Conservation (phyloP, 2,113 vertebrate genomes). For the Petaurus breviceps region DNA sequence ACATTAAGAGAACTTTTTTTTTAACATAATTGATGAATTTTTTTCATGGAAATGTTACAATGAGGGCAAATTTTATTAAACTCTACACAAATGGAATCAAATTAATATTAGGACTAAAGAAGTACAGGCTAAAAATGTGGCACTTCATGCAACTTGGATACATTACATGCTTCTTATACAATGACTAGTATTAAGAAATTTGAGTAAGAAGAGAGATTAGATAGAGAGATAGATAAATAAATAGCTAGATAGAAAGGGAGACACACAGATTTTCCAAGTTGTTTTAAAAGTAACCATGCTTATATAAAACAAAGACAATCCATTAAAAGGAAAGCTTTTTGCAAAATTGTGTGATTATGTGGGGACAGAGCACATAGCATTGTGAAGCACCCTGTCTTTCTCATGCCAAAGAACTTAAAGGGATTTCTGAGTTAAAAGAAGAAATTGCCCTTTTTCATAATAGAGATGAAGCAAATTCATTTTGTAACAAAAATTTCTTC, state of each 20-base stretch:
- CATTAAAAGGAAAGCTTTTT: neutral
- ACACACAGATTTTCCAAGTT: neutral
- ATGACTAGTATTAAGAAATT: neutral
- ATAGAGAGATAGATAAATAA: too few relatives aligned
- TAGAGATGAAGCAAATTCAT: neutral
- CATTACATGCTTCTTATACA: neutral
- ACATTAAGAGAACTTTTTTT: neutral
- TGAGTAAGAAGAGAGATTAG: neutral
- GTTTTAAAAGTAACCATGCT: neutral
- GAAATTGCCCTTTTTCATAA: neutral
- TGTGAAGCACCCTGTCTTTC: neutral
- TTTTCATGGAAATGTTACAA: neutral
- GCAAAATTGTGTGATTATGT: neutral
- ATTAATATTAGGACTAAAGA: neutral
- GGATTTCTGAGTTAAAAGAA: neutral
- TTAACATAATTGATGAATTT: neutral
- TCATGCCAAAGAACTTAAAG: neutral
- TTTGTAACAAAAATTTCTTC: neutral
- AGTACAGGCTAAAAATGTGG: neutral
- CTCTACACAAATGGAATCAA: neutral
- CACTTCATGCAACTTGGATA: neutral
- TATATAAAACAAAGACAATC: neutral
- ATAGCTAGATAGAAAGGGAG: too few relatives aligned
- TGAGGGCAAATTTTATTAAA: neutral
- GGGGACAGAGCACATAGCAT: neutral